A percentile compares a stretch with the other conserved stretches of the same genome.
Conservation (phyloP, 2,797 vertebrate species). For the Hirundo rustica region DNA sequence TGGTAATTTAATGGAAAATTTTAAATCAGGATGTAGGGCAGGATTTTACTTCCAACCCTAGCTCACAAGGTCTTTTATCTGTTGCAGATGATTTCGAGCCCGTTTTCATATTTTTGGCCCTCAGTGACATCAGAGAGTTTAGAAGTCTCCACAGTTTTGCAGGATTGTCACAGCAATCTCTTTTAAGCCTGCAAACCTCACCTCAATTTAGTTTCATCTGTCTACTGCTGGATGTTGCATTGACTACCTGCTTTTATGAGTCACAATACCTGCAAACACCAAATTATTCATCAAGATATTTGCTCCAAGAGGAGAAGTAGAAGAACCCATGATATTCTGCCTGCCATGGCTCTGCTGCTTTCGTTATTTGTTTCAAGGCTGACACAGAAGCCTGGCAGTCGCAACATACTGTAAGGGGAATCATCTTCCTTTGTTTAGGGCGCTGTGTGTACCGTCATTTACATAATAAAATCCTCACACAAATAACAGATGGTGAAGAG, state of each 20-base stretch:
- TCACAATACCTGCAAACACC: constrained; percentile 1
- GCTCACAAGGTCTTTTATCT: constrained; percentile 26
- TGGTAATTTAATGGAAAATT: constrained; percentile 77
- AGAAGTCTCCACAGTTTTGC: not conserved
- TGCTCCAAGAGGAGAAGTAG: constrained; percentile 17
- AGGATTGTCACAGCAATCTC: not conserved
- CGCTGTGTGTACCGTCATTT: constrained; percentile 75
- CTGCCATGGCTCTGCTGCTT: constrained; percentile 47
- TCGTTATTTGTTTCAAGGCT: constrained; percentile 52
- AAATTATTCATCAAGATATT: constrained; percentile 26
- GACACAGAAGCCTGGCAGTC: constrained; percentile 72
- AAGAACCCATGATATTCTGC: constrained; percentile 64
- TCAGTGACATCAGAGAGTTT: not conserved
- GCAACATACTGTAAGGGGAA: constrained; percentile 64
- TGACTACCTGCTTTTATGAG: not conserved
- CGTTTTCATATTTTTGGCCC: not conserved
- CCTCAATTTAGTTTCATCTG: not conserved
- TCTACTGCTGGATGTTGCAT: not conserved
- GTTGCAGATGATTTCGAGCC: constrained; percentile 41
- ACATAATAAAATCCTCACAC: constrained; percentile 81
- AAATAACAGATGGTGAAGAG: constrained; percentile 82
- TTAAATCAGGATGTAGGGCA: constrained; percentile 45
- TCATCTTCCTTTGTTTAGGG: constrained; percentile 77
- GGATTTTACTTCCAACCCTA: constrained; percentile 43
- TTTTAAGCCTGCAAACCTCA: not conserved